Evolutionary conservation across 1,140 invertebrate genomes (phyloP).

Genomic region (Apis laboriosa): DNA sequence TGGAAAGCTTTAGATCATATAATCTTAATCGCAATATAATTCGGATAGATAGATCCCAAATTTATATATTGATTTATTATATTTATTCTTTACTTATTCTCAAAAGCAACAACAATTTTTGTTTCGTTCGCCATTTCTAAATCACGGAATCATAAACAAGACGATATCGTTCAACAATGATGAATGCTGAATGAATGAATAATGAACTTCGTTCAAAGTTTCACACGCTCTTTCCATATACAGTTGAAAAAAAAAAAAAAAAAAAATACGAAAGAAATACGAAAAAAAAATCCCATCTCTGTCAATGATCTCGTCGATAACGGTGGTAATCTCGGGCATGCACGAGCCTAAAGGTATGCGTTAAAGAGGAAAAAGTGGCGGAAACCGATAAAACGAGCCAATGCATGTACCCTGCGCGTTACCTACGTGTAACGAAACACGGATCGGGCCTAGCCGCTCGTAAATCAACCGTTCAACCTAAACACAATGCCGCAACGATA

Average conservation of each 20-base stretch:
- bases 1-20: no score
- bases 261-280: neutral
- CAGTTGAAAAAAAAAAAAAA: no score
- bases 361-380: neutral
- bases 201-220: neutral
- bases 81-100: no score
- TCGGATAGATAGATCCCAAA: no score
- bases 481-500: constrained; percentile 50
- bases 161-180: neutral
- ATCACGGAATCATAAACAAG: no score
- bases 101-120: no score
- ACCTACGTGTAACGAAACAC: constrained; percentile 31
- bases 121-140: no score
- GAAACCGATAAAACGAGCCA: constrained; percentile 18
- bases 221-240: neutral
- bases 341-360: neutral
- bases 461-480: constrained; percentile 58
- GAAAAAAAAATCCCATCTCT: neutral
- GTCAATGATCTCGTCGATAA: neutral
- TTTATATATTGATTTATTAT: no score
- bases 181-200: neutral
- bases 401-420: constrained; percentile 24
- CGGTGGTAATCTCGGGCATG: constrained; percentile 2
- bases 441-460: constrained; percentile 20
- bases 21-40: no score